These are phyloP conservation scores for Drosophila nigricruria DNA, from an alignment of 2,888 invertebrate species.

Conservation along the genomic window DNA sequence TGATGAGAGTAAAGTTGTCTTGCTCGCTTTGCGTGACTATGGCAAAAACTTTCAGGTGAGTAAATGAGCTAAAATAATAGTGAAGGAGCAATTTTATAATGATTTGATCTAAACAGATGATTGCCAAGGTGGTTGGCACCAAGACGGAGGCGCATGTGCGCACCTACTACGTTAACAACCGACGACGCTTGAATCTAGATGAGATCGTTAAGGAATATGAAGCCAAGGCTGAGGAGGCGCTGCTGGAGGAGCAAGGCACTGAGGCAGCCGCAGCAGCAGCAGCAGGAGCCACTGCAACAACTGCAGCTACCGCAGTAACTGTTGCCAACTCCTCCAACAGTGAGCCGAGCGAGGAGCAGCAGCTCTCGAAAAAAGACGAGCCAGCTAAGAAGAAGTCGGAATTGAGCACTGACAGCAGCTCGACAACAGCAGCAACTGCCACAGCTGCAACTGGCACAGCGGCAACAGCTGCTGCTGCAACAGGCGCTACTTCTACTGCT, in stretches of 20 bases:
- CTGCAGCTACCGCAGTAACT: constrained; percentile 1
- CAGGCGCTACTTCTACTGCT: neutral
- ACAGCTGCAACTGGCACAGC: constrained; percentile 2
- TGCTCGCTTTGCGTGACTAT: constrained; percentile 93
- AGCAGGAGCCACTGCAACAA: constrained; percentile 14
- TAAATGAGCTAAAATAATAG: neutral
- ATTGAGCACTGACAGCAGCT: constrained; percentile 7
- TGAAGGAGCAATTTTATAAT: neutral
- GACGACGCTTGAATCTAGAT: constrained; percentile 95
- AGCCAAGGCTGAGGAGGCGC: constrained; percentile 84
- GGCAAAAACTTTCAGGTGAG: constrained; percentile 94
- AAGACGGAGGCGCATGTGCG: constrained; percentile 97
- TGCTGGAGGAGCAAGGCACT: constrained; percentile 41
- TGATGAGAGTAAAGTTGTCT: constrained; percentile 95
- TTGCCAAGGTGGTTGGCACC: constrained; percentile 97
- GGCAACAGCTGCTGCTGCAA: constrained; percentile 4
- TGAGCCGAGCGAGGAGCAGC: constrained; percentile 33
- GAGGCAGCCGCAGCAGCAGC: constrained; percentile 12
- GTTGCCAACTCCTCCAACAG: neutral
- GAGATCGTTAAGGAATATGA: constrained; percentile 94
- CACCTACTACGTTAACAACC: constrained; percentile 96
- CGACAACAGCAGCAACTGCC: constrained; percentile 22
- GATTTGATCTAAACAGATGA: constrained; percentile 88
- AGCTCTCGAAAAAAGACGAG: constrained; percentile 61
- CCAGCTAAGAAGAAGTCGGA: constrained; percentile 51